phyloP scores from a whole-genome alignment of 2,797 vertebrate species.

The Galaxias olidus region DNA sequence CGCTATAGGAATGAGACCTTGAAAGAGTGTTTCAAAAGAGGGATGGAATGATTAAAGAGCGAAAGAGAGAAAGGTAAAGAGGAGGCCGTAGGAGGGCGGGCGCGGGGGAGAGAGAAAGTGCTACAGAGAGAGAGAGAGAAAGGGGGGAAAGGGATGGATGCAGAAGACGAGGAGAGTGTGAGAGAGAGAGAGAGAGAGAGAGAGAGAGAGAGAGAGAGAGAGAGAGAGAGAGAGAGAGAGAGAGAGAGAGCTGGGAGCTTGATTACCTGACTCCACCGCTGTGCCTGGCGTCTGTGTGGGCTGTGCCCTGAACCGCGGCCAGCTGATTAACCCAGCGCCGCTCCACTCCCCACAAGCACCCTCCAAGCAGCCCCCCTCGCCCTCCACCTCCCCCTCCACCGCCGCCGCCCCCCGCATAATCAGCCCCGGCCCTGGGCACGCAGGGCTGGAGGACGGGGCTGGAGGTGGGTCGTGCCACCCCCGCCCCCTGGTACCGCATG shows the following conservation, averaged over 20 bases:
- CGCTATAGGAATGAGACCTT: too few relatives aligned
- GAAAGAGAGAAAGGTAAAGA: too few relatives aligned
- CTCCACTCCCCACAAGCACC: constrained; percentile 71
- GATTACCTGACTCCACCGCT: constrained; percentile 86
- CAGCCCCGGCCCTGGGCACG: constrained; percentile 54
- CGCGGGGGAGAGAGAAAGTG: too few relatives aligned
- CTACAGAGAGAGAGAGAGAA: neutral
- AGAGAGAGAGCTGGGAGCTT: constrained; percentile 41
- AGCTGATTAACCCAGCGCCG: constrained; percentile 84
- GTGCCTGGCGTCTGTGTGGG: constrained; percentile 86
- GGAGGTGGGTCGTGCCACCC: constrained; percentile 31
- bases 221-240: neutral
- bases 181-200: constrained; percentile 13
- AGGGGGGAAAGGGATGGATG: neutral
- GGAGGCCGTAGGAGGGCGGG: too few relatives aligned
- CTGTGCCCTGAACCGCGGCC: constrained; percentile 86
- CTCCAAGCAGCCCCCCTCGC: constrained; percentile 60
- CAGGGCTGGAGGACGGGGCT: constrained; percentile 49
- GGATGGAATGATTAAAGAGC: too few relatives aligned
- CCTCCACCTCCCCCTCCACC: neutral
- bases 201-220: neutral
- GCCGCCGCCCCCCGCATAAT: constrained; percentile 36
- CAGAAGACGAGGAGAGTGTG: neutral
- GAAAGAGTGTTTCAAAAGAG: too few relatives aligned
- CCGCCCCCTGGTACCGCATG: constrained; percentile 13